Conservation (phyloP, 2,113 vertebrate genomes). For the Lethenteron reissneri region DNA sequence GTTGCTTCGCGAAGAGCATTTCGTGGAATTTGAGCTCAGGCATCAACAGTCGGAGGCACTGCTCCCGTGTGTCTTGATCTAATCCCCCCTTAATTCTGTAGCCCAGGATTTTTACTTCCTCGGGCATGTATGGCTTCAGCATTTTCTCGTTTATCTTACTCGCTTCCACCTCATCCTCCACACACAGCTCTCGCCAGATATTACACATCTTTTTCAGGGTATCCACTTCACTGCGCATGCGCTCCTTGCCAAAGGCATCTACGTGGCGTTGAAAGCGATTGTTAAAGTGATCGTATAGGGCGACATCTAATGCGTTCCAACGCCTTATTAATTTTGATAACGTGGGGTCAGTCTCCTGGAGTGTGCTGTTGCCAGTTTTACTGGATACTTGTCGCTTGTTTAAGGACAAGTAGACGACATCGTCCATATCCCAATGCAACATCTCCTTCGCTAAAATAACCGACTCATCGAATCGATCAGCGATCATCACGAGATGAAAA, state of each 20-base stretch:
- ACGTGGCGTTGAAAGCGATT: constrained; percentile 41
- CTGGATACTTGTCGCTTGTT: constrained; percentile 29
- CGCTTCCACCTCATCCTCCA: too few species aligned
- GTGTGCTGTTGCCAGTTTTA: constrained; percentile 23
- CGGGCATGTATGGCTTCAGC: too few species aligned
- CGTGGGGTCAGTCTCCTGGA: constrained; percentile 19
- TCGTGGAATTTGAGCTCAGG: too few species aligned
- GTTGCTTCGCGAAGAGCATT: too few species aligned
- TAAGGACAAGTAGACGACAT: constrained; percentile 45
- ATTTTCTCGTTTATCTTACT: too few species aligned
- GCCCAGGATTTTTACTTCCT: too few species aligned
- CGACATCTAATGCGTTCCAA: constrained; percentile 43
- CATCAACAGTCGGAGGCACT: too few species aligned
- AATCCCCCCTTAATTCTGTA: too few species aligned
- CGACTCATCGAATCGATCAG: constrained; percentile 57
- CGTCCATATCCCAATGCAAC: constrained; percentile 48
- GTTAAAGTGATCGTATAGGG: constrained; percentile 48
- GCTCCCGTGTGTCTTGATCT: too few species aligned
- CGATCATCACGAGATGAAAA: constrained; percentile 56
- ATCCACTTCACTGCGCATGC: constrained; percentile 34
- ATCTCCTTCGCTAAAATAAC: constrained; percentile 44
- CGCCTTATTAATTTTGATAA: constrained; percentile 25
- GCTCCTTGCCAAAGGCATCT: constrained; percentile 23
- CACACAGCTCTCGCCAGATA: too few species aligned
- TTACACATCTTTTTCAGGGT: constrained; percentile 17